Percentiles rank a stretch among this genome's conserved stretches.
These are phyloP conservation scores for Dyspetes luteomarginatus DNA, from an alignment of 2,888 invertebrate genomes.

Conservation along the genomic window DNA sequence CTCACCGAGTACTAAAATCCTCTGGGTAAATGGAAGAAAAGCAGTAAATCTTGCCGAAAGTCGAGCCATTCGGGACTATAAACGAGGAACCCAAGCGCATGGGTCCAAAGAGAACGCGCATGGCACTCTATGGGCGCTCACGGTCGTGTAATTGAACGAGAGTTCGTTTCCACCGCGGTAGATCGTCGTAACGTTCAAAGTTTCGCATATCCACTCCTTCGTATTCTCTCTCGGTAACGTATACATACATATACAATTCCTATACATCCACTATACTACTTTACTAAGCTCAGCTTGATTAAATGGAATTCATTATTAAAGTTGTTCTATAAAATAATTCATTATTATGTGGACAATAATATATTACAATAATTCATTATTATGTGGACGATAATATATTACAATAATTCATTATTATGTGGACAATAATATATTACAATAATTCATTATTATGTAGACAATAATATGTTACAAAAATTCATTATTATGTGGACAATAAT, in stretches of 20 bases:
- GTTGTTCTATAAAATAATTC: neutral
- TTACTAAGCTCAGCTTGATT: neutral
- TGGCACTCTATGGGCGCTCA: conserved; percentile 17
- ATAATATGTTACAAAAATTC: too few relatives aligned
- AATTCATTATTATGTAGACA: too few relatives aligned
- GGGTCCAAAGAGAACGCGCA: conserved; percentile 52
- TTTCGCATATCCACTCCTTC: conserved; percentile 60
- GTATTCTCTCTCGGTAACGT: conserved; percentile 2
- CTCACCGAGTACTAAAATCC: conserved; percentile 29
- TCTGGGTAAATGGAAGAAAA: conserved; percentile 55
- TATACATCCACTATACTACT: neutral
- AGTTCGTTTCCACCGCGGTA: conserved; percentile 62
- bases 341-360: neutral
- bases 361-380: neutral
- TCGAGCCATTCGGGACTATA: conserved; percentile 61
- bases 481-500: too few relatives aligned
- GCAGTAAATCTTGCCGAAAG: conserved; percentile 59
- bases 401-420: neutral
- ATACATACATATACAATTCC: neutral
- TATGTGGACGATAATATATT: neutral
- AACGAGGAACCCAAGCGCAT: conserved; percentile 63
- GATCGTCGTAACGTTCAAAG: conserved; percentile 66
- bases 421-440: too few relatives aligned
- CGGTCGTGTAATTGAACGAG: conserved; percentile 65
- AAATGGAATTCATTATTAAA: neutral